Percentiles rank a stretch among this genome's conserved stretches.
phyloP scores from a whole-genome alignment of 2,888 invertebrate species.

The Periphyllus acericola region DNA sequence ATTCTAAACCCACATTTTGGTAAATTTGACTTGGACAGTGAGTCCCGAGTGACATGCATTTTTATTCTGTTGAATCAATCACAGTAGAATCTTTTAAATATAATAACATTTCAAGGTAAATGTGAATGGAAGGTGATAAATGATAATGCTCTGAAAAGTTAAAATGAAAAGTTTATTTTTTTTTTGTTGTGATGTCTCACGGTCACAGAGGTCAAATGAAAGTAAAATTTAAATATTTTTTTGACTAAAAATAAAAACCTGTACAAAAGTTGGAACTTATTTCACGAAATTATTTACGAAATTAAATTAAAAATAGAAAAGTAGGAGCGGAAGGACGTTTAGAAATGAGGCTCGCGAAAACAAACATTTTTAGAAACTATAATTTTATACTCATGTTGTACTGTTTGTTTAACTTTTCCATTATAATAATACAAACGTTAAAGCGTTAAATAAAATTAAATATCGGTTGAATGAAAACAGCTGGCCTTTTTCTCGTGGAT shows the following conservation, averaged over 20 bases:
- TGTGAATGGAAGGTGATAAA: too few species aligned
- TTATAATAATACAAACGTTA: too few species aligned
- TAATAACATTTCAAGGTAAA: too few species aligned
- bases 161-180: not conserved
- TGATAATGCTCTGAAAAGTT: not conserved
- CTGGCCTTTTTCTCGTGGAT: too few species aligned
- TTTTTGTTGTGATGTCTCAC: not conserved
- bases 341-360: not conserved
- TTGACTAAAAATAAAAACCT: conserved; percentile 11
- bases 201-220: not conserved
- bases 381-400: not conserved
- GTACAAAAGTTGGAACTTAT: not conserved
- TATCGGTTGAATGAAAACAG: too few species aligned
- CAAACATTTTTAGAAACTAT: not conserved
- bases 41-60: too few species aligned
- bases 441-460: too few species aligned
- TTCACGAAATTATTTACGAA: not conserved
- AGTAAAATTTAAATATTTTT: not conserved
- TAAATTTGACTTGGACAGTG: too few species aligned
- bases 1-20: too few species aligned
- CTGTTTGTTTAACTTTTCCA: too few species aligned
- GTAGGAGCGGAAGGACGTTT: not conserved
- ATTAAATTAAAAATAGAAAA: not conserved
- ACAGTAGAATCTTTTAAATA: too few species aligned
- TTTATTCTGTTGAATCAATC: too few species aligned